Percentiles rank a stretch among this genome's conserved stretches.
Conservation (phyloP, 2,797 vertebrate genomes). For the Schizopygopsis malacanthus region DNA sequence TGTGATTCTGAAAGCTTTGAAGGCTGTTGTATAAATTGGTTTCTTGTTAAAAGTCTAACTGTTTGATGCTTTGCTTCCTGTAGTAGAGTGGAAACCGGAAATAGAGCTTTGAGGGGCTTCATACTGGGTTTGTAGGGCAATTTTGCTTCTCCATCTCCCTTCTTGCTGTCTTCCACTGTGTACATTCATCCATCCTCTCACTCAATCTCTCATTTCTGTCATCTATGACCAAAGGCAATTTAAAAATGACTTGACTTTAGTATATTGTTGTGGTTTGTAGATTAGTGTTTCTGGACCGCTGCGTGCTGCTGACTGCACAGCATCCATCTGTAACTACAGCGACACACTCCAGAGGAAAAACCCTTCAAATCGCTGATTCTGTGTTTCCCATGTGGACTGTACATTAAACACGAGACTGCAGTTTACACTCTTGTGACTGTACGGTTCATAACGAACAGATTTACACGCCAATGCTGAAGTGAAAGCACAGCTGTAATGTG, state of each 20-base stretch:
- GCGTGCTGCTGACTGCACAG: not conserved
- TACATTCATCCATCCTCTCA: not conserved
- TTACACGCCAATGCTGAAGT: not conserved
- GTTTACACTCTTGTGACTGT: not conserved
- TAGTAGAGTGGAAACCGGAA: not conserved
- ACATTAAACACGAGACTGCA: not conserved
- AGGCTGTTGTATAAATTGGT: not conserved
- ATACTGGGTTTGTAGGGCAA: not conserved
- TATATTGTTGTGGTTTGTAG: not conserved
- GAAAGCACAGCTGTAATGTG: not conserved
- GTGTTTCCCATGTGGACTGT: not conserved
- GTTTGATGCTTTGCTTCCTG: constrained; percentile 4
- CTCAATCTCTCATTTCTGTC: not conserved
- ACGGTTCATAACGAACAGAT: not conserved
- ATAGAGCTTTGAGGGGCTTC: not conserved
- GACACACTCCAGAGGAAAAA: not conserved
- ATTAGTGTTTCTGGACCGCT: not conserved
- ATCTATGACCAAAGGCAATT: not conserved
- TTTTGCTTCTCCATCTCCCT: not conserved
- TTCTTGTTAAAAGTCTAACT: not conserved
- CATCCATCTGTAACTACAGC: not conserved
- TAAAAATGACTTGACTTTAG: not conserved
- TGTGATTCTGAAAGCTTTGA: too few species aligned
- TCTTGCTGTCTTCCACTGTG: not conserved
- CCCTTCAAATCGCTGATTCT: not conserved